Percentiles rank a stretch among this genome's conserved stretches.
phyloP scores from a whole-genome alignment of 2,113 vertebrate species.

The Tenrec ecaudatus region DNA sequence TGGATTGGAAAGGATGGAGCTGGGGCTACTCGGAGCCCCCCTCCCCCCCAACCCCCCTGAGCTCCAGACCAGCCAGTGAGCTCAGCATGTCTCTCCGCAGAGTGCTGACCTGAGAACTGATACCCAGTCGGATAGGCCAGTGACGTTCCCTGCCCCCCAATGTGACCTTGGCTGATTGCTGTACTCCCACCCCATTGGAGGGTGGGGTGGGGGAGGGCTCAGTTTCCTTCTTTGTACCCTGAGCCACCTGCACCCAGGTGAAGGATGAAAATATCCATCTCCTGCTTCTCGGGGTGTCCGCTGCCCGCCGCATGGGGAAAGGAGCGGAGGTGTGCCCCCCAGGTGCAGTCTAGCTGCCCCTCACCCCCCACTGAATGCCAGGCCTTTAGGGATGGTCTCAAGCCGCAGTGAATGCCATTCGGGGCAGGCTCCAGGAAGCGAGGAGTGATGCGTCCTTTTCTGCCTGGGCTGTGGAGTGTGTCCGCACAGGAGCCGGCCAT shows the following conservation, averaged over 20 bases:
- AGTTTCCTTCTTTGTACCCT: background rate
- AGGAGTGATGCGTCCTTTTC: background rate
- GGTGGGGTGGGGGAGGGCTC: background rate
- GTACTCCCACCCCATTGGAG: background rate
- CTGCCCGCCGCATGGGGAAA: background rate
- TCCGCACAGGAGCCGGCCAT: background rate
- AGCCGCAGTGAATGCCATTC: background rate
- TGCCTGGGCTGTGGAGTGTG: background rate
- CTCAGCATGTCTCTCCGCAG: background rate
- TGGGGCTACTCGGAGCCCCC: background rate
- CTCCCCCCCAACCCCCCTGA: background rate
- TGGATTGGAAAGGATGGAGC: background rate
- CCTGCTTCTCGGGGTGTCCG: background rate
- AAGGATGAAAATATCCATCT: background rate
- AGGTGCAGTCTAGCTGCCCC: background rate
- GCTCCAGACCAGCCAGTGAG: background rate
- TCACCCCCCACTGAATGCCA: background rate
- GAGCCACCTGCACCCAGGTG: background rate
- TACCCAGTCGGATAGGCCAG: background rate
- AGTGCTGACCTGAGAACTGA: background rate
- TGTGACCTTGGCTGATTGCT: conserved; percentile 32
- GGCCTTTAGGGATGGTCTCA: background rate
- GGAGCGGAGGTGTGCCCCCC: too few relatives aligned
- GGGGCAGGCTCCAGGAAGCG: background rate
- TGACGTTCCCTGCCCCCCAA: background rate